Conservation (phyloP, 2,113 vertebrate genomes). For the Bufo gargarizans region DNA sequence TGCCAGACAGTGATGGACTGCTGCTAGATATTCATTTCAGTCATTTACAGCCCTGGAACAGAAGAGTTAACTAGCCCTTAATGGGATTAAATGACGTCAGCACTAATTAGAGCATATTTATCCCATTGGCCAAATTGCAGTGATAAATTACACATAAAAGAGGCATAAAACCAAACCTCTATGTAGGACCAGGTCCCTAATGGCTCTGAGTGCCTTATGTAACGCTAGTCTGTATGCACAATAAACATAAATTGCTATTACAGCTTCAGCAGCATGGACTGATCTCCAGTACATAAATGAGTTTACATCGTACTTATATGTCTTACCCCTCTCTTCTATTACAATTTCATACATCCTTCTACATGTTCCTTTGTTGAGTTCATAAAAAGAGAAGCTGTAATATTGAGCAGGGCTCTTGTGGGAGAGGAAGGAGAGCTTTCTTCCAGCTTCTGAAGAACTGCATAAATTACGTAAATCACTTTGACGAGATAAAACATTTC, state of each 20-base stretch:
- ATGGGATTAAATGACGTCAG: slow-evolving; percentile 6
- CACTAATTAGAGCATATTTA: slow-evolving; percentile 49
- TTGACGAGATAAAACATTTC: background rate
- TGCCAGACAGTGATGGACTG: background rate
- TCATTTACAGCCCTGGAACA: background rate
- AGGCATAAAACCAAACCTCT: background rate
- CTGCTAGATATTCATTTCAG: background rate
- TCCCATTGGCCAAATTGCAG: slow-evolving; percentile 25
- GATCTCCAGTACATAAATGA: slow-evolving; percentile 7
- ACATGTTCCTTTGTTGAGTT: background rate
- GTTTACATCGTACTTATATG: background rate
- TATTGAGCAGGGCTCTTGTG: background rate
- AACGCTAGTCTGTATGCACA: slow-evolving; percentile 38
- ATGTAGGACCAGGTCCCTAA: slow-evolving; percentile 25
- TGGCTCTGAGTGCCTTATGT: slow-evolving; percentile 49
- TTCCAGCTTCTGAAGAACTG: background rate
- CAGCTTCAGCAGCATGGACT: slow-evolving; percentile 23
- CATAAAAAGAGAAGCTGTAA: background rate
- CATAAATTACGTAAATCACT: background rate
- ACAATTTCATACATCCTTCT: background rate
- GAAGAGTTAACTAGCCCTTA: slow-evolving; percentile 35
- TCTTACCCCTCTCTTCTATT: background rate
- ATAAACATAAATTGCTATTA: slow-evolving; percentile 48
- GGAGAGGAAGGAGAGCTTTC: background rate
- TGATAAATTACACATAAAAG: slow-evolving; percentile 52